These are phyloP conservation scores for Acrobasis consociella DNA, from an alignment of 2,888 invertebrate genomes.

Conservation along the genomic window DNA sequence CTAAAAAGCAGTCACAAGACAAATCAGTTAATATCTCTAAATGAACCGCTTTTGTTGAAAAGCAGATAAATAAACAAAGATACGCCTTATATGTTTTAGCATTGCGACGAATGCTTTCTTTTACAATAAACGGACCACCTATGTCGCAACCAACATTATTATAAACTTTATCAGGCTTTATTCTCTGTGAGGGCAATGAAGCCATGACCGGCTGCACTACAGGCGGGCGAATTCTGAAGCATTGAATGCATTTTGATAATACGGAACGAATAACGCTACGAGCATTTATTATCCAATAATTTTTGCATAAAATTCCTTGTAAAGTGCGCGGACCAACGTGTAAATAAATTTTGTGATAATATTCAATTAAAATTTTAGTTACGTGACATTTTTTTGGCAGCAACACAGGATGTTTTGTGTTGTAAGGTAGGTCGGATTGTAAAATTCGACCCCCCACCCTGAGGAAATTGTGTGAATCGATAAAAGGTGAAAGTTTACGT, in stretches of 20 bases:
- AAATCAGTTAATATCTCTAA: conserved; percentile 26
- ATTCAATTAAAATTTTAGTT: conserved; percentile 24
- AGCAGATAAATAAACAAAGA: conserved; percentile 37
- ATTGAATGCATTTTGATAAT: conserved; percentile 20
- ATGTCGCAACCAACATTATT: conserved; percentile 25
- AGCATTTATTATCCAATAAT: conserved; percentile 27
- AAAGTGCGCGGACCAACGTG: conserved; percentile 28
- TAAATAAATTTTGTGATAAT: conserved; percentile 26
- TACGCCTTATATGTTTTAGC: conserved; percentile 35
- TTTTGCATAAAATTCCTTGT: conserved; percentile 25
- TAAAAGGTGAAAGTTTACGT: conserved; percentile 23
- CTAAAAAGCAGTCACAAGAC: conserved; percentile 25
- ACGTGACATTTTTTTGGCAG: conserved; percentile 25
- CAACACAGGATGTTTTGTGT: conserved; percentile 23
- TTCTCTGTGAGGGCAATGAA: conserved; percentile 20
- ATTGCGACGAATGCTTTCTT: conserved; percentile 26
- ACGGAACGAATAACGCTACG: conserved; percentile 24
- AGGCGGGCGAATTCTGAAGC: conserved; percentile 23
- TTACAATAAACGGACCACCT: conserved; percentile 23
- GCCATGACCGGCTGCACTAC: conserved; percentile 26
- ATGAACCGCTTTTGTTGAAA: conserved; percentile 36
- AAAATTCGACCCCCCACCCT: conserved; percentile 29
- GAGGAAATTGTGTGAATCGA: conserved; percentile 23
- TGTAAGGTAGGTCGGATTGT: conserved; percentile 22
- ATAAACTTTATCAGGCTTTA: conserved; percentile 12